Conservation (phyloP, 2,113 vertebrate species). For the Cryptotis parvus region DNA sequence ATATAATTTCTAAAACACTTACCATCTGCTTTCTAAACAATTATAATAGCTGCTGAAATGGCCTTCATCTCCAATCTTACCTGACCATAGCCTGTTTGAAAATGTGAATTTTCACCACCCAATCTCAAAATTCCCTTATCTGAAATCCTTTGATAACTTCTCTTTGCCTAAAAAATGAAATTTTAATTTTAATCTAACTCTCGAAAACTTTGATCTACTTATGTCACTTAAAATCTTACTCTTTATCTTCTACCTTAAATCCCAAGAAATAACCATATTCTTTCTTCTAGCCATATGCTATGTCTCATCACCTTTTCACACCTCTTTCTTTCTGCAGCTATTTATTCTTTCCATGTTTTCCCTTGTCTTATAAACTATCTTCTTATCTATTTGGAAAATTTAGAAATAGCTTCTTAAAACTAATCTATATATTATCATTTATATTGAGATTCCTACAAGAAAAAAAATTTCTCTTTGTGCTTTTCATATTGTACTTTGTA, state of each 20-base stretch:
- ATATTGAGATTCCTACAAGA: neutral
- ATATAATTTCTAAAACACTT: neutral
- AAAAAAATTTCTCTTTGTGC: neutral
- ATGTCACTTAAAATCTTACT: neutral
- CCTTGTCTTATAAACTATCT: neutral
- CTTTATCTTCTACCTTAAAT: neutral
- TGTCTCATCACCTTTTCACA: neutral
- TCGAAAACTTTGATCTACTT: neutral
- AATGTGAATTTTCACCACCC: neutral
- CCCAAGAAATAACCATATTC: neutral
- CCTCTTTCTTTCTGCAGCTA: neutral
- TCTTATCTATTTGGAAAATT: constrained; percentile 20
- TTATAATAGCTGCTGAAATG: neutral
- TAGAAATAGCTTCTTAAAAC: neutral
- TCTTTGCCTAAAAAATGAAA: neutral
- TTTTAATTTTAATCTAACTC: constrained; percentile 1
- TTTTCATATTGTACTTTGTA: neutral
- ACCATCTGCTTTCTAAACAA: neutral
- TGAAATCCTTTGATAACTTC: neutral
- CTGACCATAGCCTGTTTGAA: neutral
- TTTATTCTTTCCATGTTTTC: constrained; percentile 17
- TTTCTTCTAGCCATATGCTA: neutral
- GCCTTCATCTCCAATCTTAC: neutral
- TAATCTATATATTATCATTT: neutral
- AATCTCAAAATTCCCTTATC: neutral